These are phyloP conservation scores for Tryphoninae sp. DNA, from an alignment of 2,888 invertebrate species.

Conservation along the genomic window DNA sequence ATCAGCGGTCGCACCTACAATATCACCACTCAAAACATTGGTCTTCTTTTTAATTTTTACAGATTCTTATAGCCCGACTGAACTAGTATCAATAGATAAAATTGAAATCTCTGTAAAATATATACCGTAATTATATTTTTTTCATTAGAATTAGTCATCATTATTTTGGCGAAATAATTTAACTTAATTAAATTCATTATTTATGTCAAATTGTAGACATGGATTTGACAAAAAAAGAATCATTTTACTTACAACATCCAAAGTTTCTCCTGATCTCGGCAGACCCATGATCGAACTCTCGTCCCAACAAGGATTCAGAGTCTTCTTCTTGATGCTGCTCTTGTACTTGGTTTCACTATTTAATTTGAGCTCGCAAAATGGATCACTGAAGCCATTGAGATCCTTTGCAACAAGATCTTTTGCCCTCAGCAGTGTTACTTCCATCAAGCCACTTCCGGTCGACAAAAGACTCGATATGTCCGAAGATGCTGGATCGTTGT, in stretches of 20 bases:
- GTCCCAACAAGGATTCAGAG: conserved; percentile 83
- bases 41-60: too few species aligned
- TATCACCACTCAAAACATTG: too few species aligned
- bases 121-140: too few species aligned
- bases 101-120: not conserved
- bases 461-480: conserved; percentile 79
- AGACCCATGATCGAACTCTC: conserved; percentile 82
- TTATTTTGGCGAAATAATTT: not conserved
- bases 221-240: conserved; percentile 10
- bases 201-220: not conserved
- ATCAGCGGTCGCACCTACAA: too few species aligned
- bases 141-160: not conserved
- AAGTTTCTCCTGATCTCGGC: conserved; percentile 79
- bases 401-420: conserved; percentile 83
- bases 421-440: conserved; percentile 81
- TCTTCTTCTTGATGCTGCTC: conserved; percentile 83
- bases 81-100: not conserved
- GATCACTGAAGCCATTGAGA: conserved; percentile 83
- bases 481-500: conserved; percentile 74
- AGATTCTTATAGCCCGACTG: too few species aligned
- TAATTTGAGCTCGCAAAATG: conserved; percentile 82
- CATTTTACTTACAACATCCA: conserved; percentile 81
- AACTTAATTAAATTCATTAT: too few species aligned
- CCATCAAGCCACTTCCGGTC: conserved; percentile 81
- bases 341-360: conserved; percentile 82